phyloP scores from a whole-genome alignment of 2,797 vertebrate genomes.

The Erethizon dorsatum region DNA sequence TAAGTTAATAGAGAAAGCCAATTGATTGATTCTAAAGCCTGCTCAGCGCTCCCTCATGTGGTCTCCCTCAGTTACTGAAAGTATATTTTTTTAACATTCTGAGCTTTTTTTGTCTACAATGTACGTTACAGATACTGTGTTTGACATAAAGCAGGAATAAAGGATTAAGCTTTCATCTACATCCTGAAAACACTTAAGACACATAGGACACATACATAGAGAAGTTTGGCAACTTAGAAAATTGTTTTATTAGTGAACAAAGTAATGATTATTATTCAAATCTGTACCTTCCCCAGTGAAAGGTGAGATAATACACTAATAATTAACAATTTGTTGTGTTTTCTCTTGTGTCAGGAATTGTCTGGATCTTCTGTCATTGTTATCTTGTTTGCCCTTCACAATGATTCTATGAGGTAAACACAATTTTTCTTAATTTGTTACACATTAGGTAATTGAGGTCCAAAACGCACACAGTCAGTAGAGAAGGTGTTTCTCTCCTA shows the following conservation, averaged over 20 bases:
- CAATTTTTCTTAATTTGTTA: constrained; percentile 31
- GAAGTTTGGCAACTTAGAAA: background rate
- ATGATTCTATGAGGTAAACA: background rate
- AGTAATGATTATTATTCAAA: constrained; percentile 26
- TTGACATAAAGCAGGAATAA: background rate
- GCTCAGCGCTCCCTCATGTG: background rate
- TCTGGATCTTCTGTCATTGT: background rate
- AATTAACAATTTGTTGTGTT: background rate
- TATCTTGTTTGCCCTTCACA: background rate
- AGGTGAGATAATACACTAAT: background rate
- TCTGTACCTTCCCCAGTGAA: background rate
- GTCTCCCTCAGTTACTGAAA: background rate
- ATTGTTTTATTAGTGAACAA: background rate
- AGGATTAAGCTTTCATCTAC: background rate
- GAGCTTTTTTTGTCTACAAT: background rate
- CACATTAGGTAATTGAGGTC: background rate
- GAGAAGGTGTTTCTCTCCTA: background rate
- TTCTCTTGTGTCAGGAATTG: background rate
- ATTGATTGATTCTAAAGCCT: too few species aligned
- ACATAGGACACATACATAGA: background rate
- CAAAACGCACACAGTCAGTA: background rate
- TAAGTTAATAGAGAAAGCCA: too few species aligned
- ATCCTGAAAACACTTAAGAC: background rate
- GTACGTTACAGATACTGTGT: background rate
- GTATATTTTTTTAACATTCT: background rate